Evolutionary conservation across 2,113 vertebrate genomes (phyloP), one percentile per base, ranked within the genome.

Genomic region (Indicator indicator): DNA sequence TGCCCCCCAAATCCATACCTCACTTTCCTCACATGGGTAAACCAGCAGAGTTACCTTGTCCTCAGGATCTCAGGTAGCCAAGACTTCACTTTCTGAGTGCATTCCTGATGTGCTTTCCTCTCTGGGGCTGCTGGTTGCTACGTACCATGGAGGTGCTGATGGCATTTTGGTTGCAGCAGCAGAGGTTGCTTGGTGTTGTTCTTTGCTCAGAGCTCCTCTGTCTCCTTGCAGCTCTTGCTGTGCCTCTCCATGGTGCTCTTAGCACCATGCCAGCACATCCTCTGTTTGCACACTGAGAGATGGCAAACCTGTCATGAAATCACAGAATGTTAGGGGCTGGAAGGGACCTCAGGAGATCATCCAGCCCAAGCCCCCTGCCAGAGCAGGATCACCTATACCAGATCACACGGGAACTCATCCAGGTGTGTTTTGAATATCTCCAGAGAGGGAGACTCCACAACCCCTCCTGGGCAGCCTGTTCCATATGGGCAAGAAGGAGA

Each of bases 261-360:
- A 88, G 88, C 93, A 90, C 79, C 76, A 4, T 62, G 91, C 94
- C 88, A 93, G 88, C 76, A 48, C 67, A 33, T 88, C 93, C 90
- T 84, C 36, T 78, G 90, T 95, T 95, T 93, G 83, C 83, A 84
- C 67, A 1, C 59, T 69, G 78, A 63, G 91, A 83, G 72, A 58
- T 50, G 54, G 83, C 65, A 94, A 10, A 46, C 14, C 79, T 62
- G 19, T 18, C 44, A 88, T 80, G 88, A 93, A 78, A 83, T 44
- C 42, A 44, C 42, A 44, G 42, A 16, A 13, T 16, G 42, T 44
- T 44, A 44, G 42, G 42, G 42, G 42, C 42, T 44, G 42, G 42
- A 44, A 44, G 42, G 12, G 42, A 44, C 15, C 42, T 44, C 42
- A 6, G 16, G 42, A 44, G 42, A 44, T 16, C 42, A 44, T 44